Percentiles rank a stretch among this genome's conserved stretches.
These are phyloP conservation scores for Piaya cayana DNA, from an alignment of 2,113 vertebrate genomes.

Conservation along the genomic window DNA sequence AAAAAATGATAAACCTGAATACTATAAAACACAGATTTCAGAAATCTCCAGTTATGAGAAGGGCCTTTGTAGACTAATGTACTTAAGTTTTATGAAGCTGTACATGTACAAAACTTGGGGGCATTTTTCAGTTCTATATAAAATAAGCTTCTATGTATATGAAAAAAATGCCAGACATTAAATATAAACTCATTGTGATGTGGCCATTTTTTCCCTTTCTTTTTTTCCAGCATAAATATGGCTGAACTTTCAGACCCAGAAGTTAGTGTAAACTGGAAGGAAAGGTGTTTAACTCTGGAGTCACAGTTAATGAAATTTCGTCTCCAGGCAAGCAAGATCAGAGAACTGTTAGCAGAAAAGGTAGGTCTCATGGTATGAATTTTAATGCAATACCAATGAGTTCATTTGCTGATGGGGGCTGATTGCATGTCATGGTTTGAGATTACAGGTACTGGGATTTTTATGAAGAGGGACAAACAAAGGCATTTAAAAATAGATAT, in stretches of 20 bases:
- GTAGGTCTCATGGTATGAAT: conserved; percentile 70
- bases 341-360: conserved; percentile 95
- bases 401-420: not conserved
- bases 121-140: not conserved
- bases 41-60: not conserved
- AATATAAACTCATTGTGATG: not conserved
- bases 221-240: conserved; percentile 77
- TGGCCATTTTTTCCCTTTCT: not conserved
- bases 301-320: conserved; percentile 94
- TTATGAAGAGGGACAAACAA: not conserved
- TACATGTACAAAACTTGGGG: not conserved
- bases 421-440: not conserved
- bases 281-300: conserved; percentile 91
- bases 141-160: not conserved
- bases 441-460: not conserved
- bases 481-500: not conserved
- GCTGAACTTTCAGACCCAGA: conserved; percentile 85
- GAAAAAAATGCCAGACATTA: not conserved
- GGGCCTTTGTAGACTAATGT: not conserved
- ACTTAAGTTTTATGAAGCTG: not conserved
- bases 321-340: conserved; percentile 93
- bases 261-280: conserved; percentile 89
- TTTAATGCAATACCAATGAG: not conserved
- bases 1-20: not conserved
- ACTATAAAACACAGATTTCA: not conserved